Conservation (phyloP, 1,140 invertebrate genomes). For the Listronotus bonariensis region DNA sequence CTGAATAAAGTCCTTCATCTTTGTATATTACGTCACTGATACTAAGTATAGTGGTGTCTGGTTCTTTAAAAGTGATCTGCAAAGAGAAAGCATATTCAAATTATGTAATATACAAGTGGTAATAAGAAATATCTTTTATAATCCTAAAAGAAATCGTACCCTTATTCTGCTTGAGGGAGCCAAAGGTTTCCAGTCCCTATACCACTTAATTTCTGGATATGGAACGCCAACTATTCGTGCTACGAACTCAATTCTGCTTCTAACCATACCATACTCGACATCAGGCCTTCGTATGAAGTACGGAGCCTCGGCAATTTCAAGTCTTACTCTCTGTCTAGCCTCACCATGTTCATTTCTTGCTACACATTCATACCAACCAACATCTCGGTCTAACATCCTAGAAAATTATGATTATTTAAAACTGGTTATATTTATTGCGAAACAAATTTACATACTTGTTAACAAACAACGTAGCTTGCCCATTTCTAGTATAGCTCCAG, state of each 20-base stretch:
- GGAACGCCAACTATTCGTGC: conserved; percentile 89
- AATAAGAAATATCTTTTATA: not conserved
- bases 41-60: conserved; percentile 80
- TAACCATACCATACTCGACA: conserved; percentile 76
- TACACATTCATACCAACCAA: conserved; percentile 91
- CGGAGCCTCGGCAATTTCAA: conserved; percentile 91
- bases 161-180: conserved; percentile 79
- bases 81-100: conserved; percentile 34
- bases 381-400: conserved; percentile 86
- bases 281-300: conserved; percentile 84
- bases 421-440: not conserved
- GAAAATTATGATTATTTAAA: conserved; percentile 19
- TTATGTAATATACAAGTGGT: not conserved
- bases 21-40: conserved; percentile 86
- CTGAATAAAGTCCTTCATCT: conserved; percentile 92
- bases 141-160: conserved; percentile 56
- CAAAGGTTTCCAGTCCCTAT: conserved; percentile 93
- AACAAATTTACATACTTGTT: conserved; percentile 66
- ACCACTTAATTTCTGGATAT: conserved; percentile 95
- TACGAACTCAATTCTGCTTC: conserved; percentile 75
- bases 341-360: conserved; percentile 93
- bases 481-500: conserved; percentile 85
- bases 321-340: conserved; percentile 78
- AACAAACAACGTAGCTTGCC: conserved; percentile 84
- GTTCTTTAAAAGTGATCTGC: conserved; percentile 80